Evolutionary conservation across 2,797 vertebrate species (phyloP).

Genomic region (Lindbergichthys nudifrons): DNA sequence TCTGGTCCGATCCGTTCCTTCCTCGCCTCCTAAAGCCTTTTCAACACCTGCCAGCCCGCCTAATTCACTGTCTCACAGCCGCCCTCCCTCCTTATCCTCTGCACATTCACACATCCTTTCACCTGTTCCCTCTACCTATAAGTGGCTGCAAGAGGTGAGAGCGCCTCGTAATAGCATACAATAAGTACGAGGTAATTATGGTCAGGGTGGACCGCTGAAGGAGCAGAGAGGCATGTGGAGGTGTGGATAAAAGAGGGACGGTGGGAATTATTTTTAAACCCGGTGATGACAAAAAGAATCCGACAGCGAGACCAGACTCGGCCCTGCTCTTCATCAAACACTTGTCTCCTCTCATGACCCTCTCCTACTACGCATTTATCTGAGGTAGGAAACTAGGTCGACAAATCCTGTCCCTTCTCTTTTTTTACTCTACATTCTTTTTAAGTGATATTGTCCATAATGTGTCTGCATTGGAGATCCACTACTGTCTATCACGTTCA

Average conservation of each 20-base stretch:
- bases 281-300: conserved; percentile 63
- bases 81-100: conserved; percentile 20
- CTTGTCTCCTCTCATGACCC: conserved; percentile 65
- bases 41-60: conserved; percentile 52
- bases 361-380: conserved; percentile 49
- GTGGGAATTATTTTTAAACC: conserved; percentile 82
- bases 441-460: neutral
- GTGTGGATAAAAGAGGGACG: conserved; percentile 47
- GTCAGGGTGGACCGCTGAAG: conserved; percentile 45
- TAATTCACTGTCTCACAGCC: conserved; percentile 54
- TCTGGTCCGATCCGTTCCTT: conserved; percentile 37
- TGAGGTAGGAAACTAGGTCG: conserved; percentile 39
- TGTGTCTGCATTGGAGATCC: conserved; percentile 1
- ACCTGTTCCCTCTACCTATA: conserved; percentile 33
- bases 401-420: conserved; percentile 13
- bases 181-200: conserved; percentile 64
- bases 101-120: conserved; percentile 36
- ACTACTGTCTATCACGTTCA: neutral
- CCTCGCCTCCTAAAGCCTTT: conserved; percentile 47
- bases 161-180: conserved; percentile 23
- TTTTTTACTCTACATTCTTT: neutral
- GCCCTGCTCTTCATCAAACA: conserved; percentile 73
- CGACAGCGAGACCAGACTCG: conserved; percentile 41
- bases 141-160: conserved; percentile 56
- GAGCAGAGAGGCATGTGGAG: conserved; percentile 31